phyloP scores from a whole-genome alignment of 1,140 invertebrate species.

The Octopus bimaculoides region DNA sequence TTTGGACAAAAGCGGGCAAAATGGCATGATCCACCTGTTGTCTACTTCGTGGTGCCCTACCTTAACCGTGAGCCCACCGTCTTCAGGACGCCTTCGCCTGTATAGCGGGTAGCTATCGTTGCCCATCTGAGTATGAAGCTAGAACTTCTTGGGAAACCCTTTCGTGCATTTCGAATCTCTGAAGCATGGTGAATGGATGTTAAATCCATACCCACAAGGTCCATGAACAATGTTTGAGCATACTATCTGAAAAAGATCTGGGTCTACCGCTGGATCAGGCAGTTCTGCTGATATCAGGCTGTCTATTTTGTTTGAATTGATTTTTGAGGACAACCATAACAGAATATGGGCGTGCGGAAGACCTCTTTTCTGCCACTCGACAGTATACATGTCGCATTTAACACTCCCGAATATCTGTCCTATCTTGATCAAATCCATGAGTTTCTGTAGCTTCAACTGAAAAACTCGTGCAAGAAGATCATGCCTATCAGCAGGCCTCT shows the following conservation, averaged over 20 bases:
- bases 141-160: not conserved
- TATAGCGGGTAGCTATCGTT: not conserved
- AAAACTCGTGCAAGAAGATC: too few species aligned
- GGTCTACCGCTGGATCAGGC: not conserved
- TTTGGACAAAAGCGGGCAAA: not conserved
- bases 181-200: not conserved
- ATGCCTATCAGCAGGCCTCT: too few species aligned
- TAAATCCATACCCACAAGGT: not conserved
- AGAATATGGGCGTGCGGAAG: slow-evolving; percentile 62
- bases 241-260: not conserved
- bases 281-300: not conserved
- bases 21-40: not conserved
- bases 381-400: slow-evolving; percentile 43
- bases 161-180: not conserved
- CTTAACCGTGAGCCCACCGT: not conserved
- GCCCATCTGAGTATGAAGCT: not conserved
- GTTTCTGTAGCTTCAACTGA: too few species aligned
- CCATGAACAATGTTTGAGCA: not conserved
- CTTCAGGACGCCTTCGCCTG: not conserved
- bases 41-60: not conserved
- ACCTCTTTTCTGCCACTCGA: slow-evolving; percentile 63
- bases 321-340: slow-evolving; percentile 50
- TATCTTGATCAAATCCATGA: too few species aligned
- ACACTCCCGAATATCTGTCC: too few species aligned
- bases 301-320: slow-evolving; percentile 25